These are phyloP conservation scores for Mustelus asterias DNA, from an alignment of 2,113 vertebrate species.

Conservation along the genomic window DNA sequence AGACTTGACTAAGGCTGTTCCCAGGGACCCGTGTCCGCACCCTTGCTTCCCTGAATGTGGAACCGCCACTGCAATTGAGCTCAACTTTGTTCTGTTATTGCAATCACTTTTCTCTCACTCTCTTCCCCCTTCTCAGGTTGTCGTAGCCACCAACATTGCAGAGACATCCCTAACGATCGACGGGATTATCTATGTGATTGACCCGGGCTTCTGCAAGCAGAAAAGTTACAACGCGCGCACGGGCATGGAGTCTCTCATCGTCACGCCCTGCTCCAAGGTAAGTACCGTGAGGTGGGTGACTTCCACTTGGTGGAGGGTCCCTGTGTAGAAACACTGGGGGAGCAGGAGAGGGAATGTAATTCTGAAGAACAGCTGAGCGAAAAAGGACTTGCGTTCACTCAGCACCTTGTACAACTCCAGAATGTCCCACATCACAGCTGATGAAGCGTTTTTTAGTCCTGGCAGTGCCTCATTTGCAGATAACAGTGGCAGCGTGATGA, in stretches of 20 bases:
- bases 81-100: background rate
- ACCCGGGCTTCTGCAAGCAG: conserved; percentile 92
- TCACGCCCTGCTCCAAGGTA: conserved; percentile 85
- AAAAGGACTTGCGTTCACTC: background rate
- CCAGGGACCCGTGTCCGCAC: background rate
- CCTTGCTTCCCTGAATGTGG: background rate
- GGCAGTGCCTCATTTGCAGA: too few relatives aligned
- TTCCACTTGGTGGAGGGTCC: background rate
- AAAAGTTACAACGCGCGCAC: conserved; percentile 90
- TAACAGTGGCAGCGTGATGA: too few relatives aligned
- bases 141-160: conserved; percentile 88
- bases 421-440: background rate
- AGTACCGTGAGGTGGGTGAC: background rate
- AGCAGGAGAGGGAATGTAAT: too few relatives aligned
- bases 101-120: too few relatives aligned
- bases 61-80: background rate
- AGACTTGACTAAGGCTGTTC: background rate
- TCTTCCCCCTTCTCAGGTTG: conserved; percentile 59
- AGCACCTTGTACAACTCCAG: background rate
- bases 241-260: conserved; percentile 87
- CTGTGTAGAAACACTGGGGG: too few relatives aligned
- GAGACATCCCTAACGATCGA: conserved; percentile 91
- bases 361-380: background rate
- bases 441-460: background rate
- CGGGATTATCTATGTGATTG: conserved; percentile 90